These are phyloP conservation scores for Pundamilia nyererei DNA, from an alignment of 2,113 vertebrate genomes.

Conservation along the genomic window DNA sequence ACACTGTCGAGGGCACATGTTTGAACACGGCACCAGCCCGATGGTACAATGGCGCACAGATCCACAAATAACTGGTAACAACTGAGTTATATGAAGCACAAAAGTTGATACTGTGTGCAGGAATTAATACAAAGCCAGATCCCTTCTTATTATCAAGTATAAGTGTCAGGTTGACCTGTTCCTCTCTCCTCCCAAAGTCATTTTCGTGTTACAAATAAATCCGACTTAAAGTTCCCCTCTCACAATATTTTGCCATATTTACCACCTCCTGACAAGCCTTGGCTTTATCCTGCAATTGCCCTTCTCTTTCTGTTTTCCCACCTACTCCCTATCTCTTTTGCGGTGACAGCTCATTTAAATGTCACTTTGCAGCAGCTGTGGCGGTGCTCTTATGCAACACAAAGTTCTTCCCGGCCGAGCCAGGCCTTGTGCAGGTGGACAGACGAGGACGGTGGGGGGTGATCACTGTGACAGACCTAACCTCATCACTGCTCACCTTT, in stretches of 20 bases:
- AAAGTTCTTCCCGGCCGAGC: neutral
- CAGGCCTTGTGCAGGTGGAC: neutral
- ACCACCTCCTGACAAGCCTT: neutral
- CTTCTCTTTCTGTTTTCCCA: neutral
- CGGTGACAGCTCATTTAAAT: slow-evolving; percentile 51
- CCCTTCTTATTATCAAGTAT: neutral
- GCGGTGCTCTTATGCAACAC: slow-evolving; percentile 40
- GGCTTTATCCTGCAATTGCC: neutral
- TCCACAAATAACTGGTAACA: neutral
- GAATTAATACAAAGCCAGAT: neutral
- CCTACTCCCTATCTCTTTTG: neutral
- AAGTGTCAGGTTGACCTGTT: neutral
- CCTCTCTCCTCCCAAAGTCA: neutral
- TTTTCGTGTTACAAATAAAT: neutral
- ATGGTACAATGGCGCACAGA: neutral
- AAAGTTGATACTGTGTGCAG: neutral
- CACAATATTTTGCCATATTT: slow-evolving; percentile 7
- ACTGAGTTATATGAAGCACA: neutral
- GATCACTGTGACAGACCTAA: neutral
- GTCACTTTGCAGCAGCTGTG: slow-evolving; percentile 56
- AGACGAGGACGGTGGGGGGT: neutral
- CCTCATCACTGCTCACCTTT: slow-evolving; percentile 35
- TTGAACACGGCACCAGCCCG: neutral
- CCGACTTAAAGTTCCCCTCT: neutral
- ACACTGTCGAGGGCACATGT: neutral